Conservation (phyloP, 2,797 vertebrate genomes). For the Malurus leucopterus region DNA sequence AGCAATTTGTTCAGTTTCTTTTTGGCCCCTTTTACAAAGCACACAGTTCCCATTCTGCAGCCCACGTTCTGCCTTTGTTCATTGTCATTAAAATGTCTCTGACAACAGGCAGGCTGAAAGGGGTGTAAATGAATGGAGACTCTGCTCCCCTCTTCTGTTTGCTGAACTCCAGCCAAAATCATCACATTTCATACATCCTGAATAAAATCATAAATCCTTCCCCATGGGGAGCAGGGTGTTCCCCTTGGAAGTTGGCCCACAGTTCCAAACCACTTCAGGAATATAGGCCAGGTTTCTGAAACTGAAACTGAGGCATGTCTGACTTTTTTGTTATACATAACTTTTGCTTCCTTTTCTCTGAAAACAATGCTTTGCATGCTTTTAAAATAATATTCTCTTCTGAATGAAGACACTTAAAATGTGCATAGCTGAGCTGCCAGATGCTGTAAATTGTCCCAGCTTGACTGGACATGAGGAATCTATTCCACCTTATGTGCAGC, state of each 20-base stretch:
- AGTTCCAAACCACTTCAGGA: neutral
- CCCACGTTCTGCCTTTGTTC: neutral
- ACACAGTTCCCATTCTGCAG: neutral
- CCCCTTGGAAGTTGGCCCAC: neutral
- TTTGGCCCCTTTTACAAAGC: neutral
- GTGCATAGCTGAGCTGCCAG: neutral
- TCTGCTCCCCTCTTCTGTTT: neutral
- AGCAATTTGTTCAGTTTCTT: neutral
- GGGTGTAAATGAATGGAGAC: neutral
- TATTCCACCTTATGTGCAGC: neutral
- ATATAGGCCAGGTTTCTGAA: conserved; percentile 3
- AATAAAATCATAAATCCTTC: conserved; percentile 44
- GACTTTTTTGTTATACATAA: neutral
- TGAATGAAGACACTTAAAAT: neutral
- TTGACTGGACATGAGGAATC: neutral
- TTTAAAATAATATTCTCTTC: neutral
- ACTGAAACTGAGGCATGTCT: neutral
- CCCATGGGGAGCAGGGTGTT: conserved; percentile 21
- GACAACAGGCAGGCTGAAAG: neutral
- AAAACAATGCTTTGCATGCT: neutral
- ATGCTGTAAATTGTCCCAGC: neutral
- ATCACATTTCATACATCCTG: neutral
- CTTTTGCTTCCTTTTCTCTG: neutral
- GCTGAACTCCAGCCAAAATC: conserved; percentile 34
- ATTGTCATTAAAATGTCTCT: neutral